Evolutionary conservation across 2,888 invertebrate genomes (phyloP), one percentile per base, ranked within the genome.

Genomic region (Isoperla grammatica): DNA sequence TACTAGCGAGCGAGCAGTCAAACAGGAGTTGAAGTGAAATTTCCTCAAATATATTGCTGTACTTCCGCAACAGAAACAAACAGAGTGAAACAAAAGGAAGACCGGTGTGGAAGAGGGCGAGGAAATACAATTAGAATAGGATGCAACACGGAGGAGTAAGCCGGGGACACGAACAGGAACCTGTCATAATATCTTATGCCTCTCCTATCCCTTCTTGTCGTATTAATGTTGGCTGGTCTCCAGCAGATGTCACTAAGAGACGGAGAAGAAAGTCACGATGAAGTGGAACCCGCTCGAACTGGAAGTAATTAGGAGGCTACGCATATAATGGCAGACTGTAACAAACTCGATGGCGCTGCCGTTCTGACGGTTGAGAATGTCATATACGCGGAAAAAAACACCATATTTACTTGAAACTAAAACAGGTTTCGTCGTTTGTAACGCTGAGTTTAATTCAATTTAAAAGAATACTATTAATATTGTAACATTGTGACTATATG

Each of bases 111-210:
- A 73, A 1, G 74, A 74, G 13, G 54, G 61, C 8, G 71, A 70
- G 9, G 61, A 49, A 11, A 48, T 57, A 56, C 50, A 57, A n/a
- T 53, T 40, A 29, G 65, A 71, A 53, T 72, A 73, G 4, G 70
- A 69, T 15, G 71, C 70, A 73, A 72, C 72, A 61, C n/a, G n/a
- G n/a, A 72, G 61, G 1, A 69, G 66, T 12, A 74, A 73, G 72
- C 71, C 67, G 71, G 72, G 1, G 71, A 71, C 1, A 69, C 68
- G 37, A 73, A 74, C 37, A 53, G 53, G 37, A 53, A 39, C 17
- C 53, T 53, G 53, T 53, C 53, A 53, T 39, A 53, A 39, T 53
- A 53, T 53, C 53, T 53, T 53, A 29, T 12, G 46, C 37, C 35
- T 23, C 57, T 11, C 57, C n/a, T 2, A 11, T 17, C 37, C 12